Conservation (phyloP, 2,113 vertebrate species). For the Campylomormyrus tamandua region DNA sequence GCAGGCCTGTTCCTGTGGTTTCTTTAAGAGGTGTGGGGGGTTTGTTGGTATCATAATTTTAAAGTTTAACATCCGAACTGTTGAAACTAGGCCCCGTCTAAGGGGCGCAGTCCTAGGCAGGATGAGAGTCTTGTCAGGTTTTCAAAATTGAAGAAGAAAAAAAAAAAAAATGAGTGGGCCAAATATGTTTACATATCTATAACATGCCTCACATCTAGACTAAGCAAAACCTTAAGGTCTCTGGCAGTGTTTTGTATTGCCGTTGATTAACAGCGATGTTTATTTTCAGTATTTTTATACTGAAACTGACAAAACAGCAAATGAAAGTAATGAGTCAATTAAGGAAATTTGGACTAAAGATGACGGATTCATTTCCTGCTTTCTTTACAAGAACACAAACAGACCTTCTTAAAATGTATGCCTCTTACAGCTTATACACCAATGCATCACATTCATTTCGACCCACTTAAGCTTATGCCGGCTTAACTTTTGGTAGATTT, state of each 20-base stretch:
- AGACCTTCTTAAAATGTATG: neutral
- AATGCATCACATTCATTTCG: neutral
- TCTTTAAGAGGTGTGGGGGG: neutral
- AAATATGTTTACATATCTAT: constrained; percentile 30
- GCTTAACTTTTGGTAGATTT: neutral
- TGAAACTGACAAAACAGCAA: constrained; percentile 27
- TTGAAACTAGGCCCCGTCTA: neutral
- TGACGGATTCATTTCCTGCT: constrained; percentile 31
- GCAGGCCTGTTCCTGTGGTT: constrained; percentile 7
- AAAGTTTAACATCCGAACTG: constrained; percentile 11
- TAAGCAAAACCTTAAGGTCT: constrained; percentile 18
- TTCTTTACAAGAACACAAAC: constrained; percentile 25
- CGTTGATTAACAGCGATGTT: constrained; percentile 31
- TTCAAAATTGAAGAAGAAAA: neutral
- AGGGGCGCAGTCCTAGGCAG: neutral
- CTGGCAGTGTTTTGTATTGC: neutral
- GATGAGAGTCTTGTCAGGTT: neutral
- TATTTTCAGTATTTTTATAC: constrained; percentile 29
- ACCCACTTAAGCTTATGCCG: neutral
- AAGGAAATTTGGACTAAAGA: constrained; percentile 31
- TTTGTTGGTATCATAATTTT: constrained; percentile 19
- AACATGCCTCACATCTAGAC: constrained; percentile 17
- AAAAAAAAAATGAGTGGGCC: neutral
- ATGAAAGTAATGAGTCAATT: constrained; percentile 35
- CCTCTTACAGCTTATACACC: neutral